Percentiles rank a stretch among this genome's conserved stretches.
Conservation (phyloP, 2,797 vertebrate genomes). For the Octomys mimax region DNA sequence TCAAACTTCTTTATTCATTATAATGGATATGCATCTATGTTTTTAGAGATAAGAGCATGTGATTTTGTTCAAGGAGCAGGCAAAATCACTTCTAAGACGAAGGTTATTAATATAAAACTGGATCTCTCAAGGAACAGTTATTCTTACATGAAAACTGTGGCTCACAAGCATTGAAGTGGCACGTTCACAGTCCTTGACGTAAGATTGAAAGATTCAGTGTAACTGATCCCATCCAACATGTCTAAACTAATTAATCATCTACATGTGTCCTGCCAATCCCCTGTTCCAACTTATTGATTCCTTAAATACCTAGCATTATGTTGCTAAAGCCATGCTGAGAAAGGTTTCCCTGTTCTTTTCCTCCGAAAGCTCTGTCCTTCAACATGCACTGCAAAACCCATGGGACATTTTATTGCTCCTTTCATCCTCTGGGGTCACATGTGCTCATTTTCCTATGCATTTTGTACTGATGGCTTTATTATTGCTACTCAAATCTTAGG, state of each 20-base stretch:
- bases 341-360: neutral
- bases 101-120: neutral
- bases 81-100: neutral
- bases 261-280: neutral
- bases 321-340: neutral
- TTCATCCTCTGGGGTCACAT: neutral
- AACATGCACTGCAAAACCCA: neutral
- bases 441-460: neutral
- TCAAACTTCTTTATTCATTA: neutral
- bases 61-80: constrained; percentile 2
- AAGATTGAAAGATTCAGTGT: neutral
- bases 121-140: neutral
- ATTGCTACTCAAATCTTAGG: neutral
- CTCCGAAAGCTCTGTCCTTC: neutral
- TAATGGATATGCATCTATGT: neutral
- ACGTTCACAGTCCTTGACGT: neutral
- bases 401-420: neutral
- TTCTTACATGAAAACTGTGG: neutral
- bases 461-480: neutral
- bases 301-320: neutral
- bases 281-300: neutral
- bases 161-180: neutral
- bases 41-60: neutral
- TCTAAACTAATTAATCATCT: neutral
- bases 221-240: neutral